Evolutionary conservation across 2,888 invertebrate species (phyloP).

Genomic region (Mylabris sibirica): DNA sequence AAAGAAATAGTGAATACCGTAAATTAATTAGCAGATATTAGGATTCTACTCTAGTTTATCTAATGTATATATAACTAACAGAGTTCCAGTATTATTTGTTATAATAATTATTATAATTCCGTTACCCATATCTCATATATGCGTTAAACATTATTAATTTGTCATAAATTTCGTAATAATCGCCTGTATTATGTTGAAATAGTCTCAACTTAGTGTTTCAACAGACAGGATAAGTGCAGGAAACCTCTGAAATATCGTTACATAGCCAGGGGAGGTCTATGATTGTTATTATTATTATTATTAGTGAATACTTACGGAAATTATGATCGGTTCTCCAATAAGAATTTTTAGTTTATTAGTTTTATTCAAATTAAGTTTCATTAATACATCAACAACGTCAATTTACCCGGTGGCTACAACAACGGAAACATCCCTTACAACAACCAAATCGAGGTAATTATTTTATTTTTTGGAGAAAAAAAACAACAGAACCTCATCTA

Average conservation of each 20-base stretch:
- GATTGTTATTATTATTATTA: conserved; percentile 20
- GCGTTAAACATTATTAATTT: conserved; percentile 53
- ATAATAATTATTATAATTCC: conserved; percentile 54
- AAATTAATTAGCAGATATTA: conserved; percentile 36
- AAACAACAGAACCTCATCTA: not conserved
- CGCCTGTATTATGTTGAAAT: conserved; percentile 24
- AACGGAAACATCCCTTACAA: conserved; percentile 23
- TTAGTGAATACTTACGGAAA: not conserved
- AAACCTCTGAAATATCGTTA: conserved; percentile 42
- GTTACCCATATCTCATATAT: conserved; percentile 51
- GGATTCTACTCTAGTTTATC: conserved; percentile 43
- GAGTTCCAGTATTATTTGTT: conserved; percentile 51
- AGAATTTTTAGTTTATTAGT: conserved; percentile 36
- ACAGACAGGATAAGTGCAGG: conserved; percentile 26
- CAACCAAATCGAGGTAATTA: conserved; percentile 46
- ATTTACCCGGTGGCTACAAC: conserved; percentile 51
- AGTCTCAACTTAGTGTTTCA: conserved; percentile 43
- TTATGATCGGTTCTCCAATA: conserved; percentile 28
- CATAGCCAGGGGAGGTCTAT: conserved; percentile 44
- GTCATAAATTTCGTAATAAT: conserved; percentile 39
- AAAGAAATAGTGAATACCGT: conserved; percentile 37
- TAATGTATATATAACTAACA: conserved; percentile 51
- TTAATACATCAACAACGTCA: conserved; percentile 35
- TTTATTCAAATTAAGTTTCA: conserved; percentile 32
- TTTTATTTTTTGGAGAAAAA: conserved; percentile 7